These are phyloP conservation scores for Scytalopus superciliaris DNA, from an alignment of 2,113 vertebrate genomes.

Conservation along the genomic window DNA sequence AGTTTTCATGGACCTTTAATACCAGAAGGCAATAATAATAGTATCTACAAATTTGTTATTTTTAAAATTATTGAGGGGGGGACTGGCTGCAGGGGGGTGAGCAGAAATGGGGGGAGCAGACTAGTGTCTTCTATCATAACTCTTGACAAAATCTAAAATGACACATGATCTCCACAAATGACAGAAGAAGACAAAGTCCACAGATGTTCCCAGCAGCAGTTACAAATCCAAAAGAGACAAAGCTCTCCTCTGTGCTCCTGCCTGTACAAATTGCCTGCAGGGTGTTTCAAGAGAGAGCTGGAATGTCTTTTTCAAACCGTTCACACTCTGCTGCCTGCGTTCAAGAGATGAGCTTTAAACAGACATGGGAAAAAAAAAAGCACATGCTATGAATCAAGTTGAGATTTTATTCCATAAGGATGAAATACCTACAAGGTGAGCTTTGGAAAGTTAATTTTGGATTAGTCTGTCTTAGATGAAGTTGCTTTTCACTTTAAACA, in stretches of 20 bases:
- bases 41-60: not conserved
- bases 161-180: slow-evolving; percentile 20
- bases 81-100: not conserved
- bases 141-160: slow-evolving; percentile 47
- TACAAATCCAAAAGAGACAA: slow-evolving; percentile 47
- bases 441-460: slow-evolving; percentile 19
- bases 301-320: slow-evolving; percentile 35
- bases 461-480: not conserved
- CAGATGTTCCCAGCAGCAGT: slow-evolving; percentile 42
- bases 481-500: not conserved
- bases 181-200: slow-evolving; percentile 17
- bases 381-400: not conserved
- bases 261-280: slow-evolving; percentile 50
- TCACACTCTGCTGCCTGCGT: slow-evolving; percentile 14
- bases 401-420: not conserved
- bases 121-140: not conserved
- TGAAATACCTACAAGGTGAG: not conserved
- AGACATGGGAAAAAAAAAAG: not conserved
- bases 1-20: not conserved
- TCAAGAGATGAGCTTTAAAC: slow-evolving; percentile 46
- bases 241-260: slow-evolving; percentile 43
- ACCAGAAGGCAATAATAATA: not conserved
- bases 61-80: not conserved
- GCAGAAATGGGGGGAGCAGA: not conserved
- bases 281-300: slow-evolving; percentile 13